phyloP scores from a whole-genome alignment of 2,113 vertebrate species.

The Hoplias malabaricus region DNA sequence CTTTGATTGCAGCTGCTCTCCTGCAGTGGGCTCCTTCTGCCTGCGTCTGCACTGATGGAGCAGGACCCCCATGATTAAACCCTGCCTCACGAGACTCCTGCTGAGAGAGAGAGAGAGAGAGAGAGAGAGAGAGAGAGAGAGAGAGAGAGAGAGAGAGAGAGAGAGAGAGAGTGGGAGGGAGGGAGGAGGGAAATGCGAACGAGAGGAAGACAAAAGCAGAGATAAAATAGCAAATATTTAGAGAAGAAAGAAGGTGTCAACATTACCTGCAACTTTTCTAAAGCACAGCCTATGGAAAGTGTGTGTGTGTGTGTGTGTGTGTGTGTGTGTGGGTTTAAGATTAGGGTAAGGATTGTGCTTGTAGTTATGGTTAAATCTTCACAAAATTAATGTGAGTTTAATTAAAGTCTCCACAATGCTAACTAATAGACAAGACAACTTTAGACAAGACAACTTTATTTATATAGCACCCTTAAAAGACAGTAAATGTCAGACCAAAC shows the following conservation, averaged over 20 bases:
- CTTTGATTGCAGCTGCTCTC: slow-evolving; percentile 97
- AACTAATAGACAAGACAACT: no score
- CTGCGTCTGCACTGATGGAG: slow-evolving; percentile 85
- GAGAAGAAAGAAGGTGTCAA: background rate
- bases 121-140: slow-evolving; percentile 45
- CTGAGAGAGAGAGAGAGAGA: slow-evolving; percentile 62
- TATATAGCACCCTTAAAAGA: no score
- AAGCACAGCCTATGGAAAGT: background rate
- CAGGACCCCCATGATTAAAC: slow-evolving; percentile 93
- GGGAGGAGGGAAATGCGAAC: background rate
- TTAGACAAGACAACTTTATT: no score
- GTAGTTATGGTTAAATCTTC: no score
- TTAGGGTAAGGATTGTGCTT: background rate
- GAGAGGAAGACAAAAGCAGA: no score
- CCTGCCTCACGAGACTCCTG: slow-evolving; percentile 81
- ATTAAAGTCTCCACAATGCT: no score
- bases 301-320: background rate
- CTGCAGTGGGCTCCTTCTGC: slow-evolving; percentile 88
- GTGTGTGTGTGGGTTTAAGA: background rate
- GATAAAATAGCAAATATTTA: background rate
- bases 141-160: slow-evolving; percentile 22
- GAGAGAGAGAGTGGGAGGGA: slow-evolving; percentile 32
- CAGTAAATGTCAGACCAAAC: no score
- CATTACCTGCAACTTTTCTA: background rate
- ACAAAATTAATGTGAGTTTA: no score